phyloP scores from a whole-genome alignment of 2,888 invertebrate genomes.

The Agapostemon virescens region DNA sequence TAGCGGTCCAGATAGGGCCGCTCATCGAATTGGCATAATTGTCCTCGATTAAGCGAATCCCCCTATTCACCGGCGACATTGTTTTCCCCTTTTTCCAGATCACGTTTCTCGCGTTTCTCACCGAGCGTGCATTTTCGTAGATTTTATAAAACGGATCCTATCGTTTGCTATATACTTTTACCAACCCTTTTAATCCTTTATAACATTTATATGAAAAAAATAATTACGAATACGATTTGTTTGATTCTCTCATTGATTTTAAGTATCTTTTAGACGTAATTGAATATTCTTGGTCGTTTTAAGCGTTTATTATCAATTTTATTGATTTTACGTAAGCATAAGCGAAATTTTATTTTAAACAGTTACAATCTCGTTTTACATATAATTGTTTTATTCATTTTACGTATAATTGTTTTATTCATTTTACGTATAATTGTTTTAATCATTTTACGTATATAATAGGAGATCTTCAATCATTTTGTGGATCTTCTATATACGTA shows the following conservation, averaged over 20 bases:
- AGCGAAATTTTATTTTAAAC: not conserved
- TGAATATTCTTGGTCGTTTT: not conserved
- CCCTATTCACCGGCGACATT: not conserved
- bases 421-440: not conserved
- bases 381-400: too few species aligned
- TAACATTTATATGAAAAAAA: slow-evolving; percentile 5
- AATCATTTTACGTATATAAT: not conserved
- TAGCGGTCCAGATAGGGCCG: slow-evolving; percentile 6
- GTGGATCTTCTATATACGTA: not conserved
- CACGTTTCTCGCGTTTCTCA: too few species aligned
- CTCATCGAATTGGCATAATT: slow-evolving; percentile 16
- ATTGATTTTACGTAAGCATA: not conserved
- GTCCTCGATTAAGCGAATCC: slow-evolving; percentile 9
- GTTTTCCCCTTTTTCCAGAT: not conserved
- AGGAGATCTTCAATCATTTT: not conserved
- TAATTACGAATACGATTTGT: slow-evolving; percentile 8
- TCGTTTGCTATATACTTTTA: slow-evolving; percentile 4
- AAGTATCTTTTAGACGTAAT: not conserved
- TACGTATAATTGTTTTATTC: too few species aligned
- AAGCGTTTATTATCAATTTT: not conserved
- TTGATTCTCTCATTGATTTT: not conserved
- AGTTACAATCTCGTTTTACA: not conserved
- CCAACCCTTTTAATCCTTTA: not conserved
- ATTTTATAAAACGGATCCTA: not conserved
- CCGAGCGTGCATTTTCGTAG: not conserved